Base-by-base conservation (phyloP, 2,888 invertebrate species). In the Drosophila prostipennis region DNA sequence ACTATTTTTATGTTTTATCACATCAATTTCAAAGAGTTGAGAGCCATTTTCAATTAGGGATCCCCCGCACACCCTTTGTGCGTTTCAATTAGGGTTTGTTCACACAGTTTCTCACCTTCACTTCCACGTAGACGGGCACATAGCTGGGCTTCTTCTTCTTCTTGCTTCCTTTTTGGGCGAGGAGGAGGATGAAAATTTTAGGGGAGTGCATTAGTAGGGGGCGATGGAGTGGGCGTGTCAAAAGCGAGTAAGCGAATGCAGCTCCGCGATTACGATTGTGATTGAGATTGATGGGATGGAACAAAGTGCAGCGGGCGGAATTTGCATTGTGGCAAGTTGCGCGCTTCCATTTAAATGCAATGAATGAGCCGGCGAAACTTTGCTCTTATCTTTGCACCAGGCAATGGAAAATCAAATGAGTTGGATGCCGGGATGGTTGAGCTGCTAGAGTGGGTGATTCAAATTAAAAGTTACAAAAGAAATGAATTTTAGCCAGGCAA, bases 61-160 rank as follows among this genome's bases (percentile, higher is more conserved):
- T 11, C 59, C 19, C 16, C n/a, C 6, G 14, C 16, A 34, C 32
- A 48, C 34, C 34, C 16, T 34, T 16, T 19, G 48, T 48, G 48
- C 34, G 11, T 40, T 43, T 13, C 42, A 54, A 42, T 59, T 57
- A 32, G 29, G 10, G 26, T 23, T 26, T 19, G 40, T 34, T 26
- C 23, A 14, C 1, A 10, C 23, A 39, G 0, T 16, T 23, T 65
- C 78, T 78, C 80, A 92, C 92, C 89, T 91, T 90, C 16, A 92
- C 91, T 80, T 92, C 91, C 19, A 91, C 75, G 56, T 90, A 92
- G 10, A 85, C 77, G 0, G 91, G 90, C 2, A 73, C 80, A 51
- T 88, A 83, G 49, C 72, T 56, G 74, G 72, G 78, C 60, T 79
- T 78, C 73, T 77, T 87, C 61, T 89, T 93, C 89, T 48, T 90